Evolutionary conservation across 2,113 vertebrate genomes (phyloP).

Genomic region (Coryphaenoides rupestris): DNA sequence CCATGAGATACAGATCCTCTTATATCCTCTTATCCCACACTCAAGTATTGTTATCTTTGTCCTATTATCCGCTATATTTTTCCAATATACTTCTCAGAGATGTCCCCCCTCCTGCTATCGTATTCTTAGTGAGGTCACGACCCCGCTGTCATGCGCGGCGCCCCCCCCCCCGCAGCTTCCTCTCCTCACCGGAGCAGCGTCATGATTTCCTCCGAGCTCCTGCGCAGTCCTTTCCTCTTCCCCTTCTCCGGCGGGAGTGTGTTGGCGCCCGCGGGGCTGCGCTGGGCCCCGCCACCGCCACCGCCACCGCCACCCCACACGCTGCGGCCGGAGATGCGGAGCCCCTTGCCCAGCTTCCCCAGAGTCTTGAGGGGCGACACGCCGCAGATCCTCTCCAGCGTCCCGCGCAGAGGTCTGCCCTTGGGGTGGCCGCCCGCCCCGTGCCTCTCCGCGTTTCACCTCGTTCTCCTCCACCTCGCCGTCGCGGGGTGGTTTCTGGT

Average conservation of each 20-base stretch:
- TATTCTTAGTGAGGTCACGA: too few relatives aligned
- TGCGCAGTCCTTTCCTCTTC: slow-evolving; percentile 65
- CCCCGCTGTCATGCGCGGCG: too few relatives aligned
- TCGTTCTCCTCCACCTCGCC: slow-evolving; percentile 75
- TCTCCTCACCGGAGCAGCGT: slow-evolving; percentile 69
- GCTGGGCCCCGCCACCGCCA: slow-evolving; percentile 43
- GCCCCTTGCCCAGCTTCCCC: slow-evolving; percentile 73
- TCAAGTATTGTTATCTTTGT: too few relatives aligned
- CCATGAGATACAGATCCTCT: too few relatives aligned
- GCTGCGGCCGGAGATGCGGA: slow-evolving; percentile 69
- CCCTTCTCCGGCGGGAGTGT: slow-evolving; percentile 63
- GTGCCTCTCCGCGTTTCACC: slow-evolving; percentile 66
- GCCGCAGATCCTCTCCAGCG: slow-evolving; percentile 82
- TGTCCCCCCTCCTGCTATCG: too few relatives aligned
- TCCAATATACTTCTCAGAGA: too few relatives aligned
- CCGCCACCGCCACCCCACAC: slow-evolving; percentile 69
- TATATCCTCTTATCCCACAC: too few relatives aligned
- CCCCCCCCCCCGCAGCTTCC: too few relatives aligned
- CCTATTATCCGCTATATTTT: too few relatives aligned
- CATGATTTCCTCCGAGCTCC: slow-evolving; percentile 81
- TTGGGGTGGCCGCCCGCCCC: slow-evolving; percentile 62
- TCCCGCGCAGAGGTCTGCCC: slow-evolving; percentile 72
- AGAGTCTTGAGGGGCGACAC: slow-evolving; percentile 80
- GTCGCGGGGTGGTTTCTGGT: slow-evolving; percentile 60
- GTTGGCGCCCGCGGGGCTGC: slow-evolving; percentile 62